Conservation (phyloP, 1,140 invertebrate genomes). For the Atopsyche davidsoni region DNA sequence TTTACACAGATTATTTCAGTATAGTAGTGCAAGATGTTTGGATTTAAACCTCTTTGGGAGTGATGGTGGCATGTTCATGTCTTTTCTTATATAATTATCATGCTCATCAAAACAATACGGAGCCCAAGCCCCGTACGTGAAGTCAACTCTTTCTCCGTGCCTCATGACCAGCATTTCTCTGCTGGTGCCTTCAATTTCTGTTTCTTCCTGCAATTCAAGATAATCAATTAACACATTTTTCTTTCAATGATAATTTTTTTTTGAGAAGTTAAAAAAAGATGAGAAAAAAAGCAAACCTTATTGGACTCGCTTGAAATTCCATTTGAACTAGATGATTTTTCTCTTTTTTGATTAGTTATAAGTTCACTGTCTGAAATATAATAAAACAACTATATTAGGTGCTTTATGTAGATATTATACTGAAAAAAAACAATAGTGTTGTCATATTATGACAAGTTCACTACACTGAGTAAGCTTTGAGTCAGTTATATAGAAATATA, state of each 20-base stretch:
- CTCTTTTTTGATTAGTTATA: neutral
- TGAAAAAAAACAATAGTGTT: no score
- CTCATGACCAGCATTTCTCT: slow-evolving; percentile 71
- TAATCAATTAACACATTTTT: no score
- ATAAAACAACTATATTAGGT: neutral
- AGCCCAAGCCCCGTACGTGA: slow-evolving; percentile 85
- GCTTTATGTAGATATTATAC: no score
- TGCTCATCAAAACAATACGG: slow-evolving; percentile 78
- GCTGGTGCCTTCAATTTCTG: neutral
- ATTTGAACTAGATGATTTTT: slow-evolving; percentile 8
- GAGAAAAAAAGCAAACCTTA: slow-evolving; percentile 11
- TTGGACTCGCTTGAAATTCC: slow-evolving; percentile 13
- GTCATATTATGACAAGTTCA: no score
- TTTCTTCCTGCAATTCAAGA: slow-evolving; percentile 11
- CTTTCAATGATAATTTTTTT: neutral
- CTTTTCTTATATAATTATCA: slow-evolving; percentile 71
- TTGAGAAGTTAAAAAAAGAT: neutral
- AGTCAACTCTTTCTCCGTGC: slow-evolving; percentile 86
- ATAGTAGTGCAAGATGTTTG: neutral
- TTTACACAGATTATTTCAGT: neutral
- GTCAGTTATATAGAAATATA: no score
- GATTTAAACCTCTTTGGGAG: slow-evolving; percentile 50
- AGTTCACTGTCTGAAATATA: slow-evolving; percentile 11
- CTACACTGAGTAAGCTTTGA: no score
- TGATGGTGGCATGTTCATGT: slow-evolving; percentile 82